These are phyloP conservation scores for Emys orbicularis DNA, from an alignment of 2,797 vertebrate genomes.

Conservation along the genomic window DNA sequence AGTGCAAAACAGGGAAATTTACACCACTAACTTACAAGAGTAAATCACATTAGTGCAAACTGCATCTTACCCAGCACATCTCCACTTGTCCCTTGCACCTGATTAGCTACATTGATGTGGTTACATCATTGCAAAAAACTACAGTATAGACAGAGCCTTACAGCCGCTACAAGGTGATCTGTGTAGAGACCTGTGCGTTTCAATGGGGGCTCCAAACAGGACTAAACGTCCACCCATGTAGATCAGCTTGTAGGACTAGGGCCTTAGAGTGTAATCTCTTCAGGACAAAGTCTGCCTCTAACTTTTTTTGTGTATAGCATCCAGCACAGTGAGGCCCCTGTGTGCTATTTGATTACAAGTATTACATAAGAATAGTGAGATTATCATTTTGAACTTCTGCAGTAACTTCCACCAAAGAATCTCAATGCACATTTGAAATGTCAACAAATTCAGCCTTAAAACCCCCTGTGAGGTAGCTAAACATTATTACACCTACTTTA, in stretches of 20 bases:
- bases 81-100: background rate
- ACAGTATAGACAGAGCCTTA: background rate
- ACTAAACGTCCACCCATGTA: background rate
- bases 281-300: background rate
- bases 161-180: background rate
- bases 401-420: background rate
- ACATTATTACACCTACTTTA: background rate
- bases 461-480: background rate
- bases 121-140: background rate
- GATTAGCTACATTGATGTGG: background rate
- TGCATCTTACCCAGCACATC: background rate
- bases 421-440: background rate
- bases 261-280: background rate
- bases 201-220: background rate
- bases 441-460: background rate
- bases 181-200: background rate
- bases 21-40: background rate
- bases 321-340: background rate
- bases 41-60: background rate
- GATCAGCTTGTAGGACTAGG: background rate
- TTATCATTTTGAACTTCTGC: background rate
- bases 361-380: background rate
- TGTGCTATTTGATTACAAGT: background rate
- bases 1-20: background rate
- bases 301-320: background rate